Evolutionary conservation across 2,888 invertebrate species (phyloP), one percentile per base, ranked within the genome.

Genomic region (Caenorhabditis sp.): DNA sequence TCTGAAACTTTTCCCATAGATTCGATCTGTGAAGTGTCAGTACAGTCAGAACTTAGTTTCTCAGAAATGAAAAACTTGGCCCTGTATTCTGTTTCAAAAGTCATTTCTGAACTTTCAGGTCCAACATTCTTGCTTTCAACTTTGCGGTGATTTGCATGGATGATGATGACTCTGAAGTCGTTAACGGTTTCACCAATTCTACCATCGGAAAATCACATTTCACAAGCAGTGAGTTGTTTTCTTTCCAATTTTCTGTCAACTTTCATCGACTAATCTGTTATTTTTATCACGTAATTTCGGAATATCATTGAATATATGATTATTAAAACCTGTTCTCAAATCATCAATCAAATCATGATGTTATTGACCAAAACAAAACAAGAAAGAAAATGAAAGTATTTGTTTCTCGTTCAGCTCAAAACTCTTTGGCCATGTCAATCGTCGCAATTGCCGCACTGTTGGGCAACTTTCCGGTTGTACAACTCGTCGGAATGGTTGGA

Each of bases 81-180:
- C n/a, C n/a, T n/a, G n/a, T n/a, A n/a, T n/a, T n/a, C n/a, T n/a
- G n/a, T n/a, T n/a, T n/a, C n/a, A n/a, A n/a, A n/a, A n/a, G n/a
- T n/a, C n/a, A n/a, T n/a, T n/a, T n/a, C n/a, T n/a, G n/a, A n/a
- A n/a, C 12, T 78, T 77, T 12, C 66, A 81, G 81, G 81, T 84
- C 86, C n/a, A 86, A 87, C 74, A 86, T 86, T 61, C 77, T 86
- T 14, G 68, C 83, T 50, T 83, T 86, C 78, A 86, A 86, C 70
- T 85, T 86, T 61, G 86, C 86, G n/a, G 72, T 86, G 12, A 83
- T 86, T 60, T 86, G 86, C 63, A 80, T 67, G 55, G 24, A 24
- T 24, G 55, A 55, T 55, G 55, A 26, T 55, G 17, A 21, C 1
- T 17, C 26, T 12, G 23, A 21, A 8, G 17, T 55, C 10, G 3